phyloP scores from a whole-genome alignment of 2,113 vertebrate genomes.

The Eubucco bourcierii region DNA sequence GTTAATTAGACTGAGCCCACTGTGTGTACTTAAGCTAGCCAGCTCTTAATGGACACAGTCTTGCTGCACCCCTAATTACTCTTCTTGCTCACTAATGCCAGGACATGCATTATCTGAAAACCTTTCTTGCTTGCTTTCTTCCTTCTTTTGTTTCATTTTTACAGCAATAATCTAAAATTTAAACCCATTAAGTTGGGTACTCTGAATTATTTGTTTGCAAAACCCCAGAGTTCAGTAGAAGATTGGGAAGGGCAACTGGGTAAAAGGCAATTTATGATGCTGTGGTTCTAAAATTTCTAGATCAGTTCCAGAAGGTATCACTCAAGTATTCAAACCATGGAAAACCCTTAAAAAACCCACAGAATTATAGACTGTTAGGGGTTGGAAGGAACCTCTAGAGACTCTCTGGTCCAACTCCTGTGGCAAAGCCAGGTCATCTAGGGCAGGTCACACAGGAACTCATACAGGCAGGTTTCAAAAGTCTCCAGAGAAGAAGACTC shows the following conservation, averaged over 20 bases:
- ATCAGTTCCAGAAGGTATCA: background rate
- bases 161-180: conserved; percentile 28
- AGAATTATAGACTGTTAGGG: too few relatives aligned
- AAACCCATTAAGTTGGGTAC: background rate
- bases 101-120: conserved; percentile 27
- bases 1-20: conserved; percentile 9
- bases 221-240: background rate
- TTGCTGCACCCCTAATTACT: conserved; percentile 3
- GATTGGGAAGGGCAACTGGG: background rate
- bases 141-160: background rate
- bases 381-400: too few relatives aligned
- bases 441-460: too few relatives aligned
- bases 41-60: conserved; percentile 29
- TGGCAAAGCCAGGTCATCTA: too few relatives aligned
- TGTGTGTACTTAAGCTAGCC: background rate
- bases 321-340: background rate
- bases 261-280: background rate
- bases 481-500: too few relatives aligned
- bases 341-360: background rate
- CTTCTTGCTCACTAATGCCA: conserved; percentile 14
- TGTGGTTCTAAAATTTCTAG: background rate
- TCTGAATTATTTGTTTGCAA: background rate
- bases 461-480: too few relatives aligned
- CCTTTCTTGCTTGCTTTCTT: background rate
- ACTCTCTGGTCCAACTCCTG: too few relatives aligned